Evolutionary conservation across 2,888 invertebrate genomes (phyloP), one percentile per base, ranked within the genome.

Genomic region (Leptopilina drosophilae): DNA sequence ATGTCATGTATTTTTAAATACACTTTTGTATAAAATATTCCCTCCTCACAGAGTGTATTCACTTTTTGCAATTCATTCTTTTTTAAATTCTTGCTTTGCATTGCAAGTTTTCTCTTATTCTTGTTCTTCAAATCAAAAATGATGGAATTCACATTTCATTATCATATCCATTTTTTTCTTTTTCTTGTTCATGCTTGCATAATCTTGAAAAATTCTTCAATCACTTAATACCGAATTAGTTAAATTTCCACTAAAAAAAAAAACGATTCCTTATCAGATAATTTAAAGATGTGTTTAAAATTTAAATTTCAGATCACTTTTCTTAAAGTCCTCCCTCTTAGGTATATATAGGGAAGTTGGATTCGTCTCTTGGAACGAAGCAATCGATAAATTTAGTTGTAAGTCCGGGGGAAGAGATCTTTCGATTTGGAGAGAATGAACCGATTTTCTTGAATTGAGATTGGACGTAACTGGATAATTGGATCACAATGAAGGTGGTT

Each of bases 341-440:
- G 20, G 3, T 33, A 33, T 33, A 33, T 33, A 4, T 33, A 33
- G 4, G 5, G 73, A 26, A 73, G 56, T 73, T 73, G 73, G 56
- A 73, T 73, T 59, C 56, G 53, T 33, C 11, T 42, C 42, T 33
- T 33, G n/a, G n/a, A 73, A 73, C 56, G 33, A 59, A 73, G 56
- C 49, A 73, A 73, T 73, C 73, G 73, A 73, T 73, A 56, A 73
- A n/a, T 69, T 69, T 73, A 56, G 73, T 56, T 42, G 73, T 56
- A 40, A 56, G 56, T 33, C 33, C 69, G 14, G 14, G 8, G 11
- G 49, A 49, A 49, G 9, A n/a, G 9, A 73, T 73, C 33, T 33
- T 73, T 56, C 73, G 73, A 73, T 73, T 69, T 73, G 33, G 56
- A 59, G 33, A 49, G 53, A 33, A 33, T 33, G 33, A 56, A 73